These are phyloP conservation scores for Sciurus niger DNA, from an alignment of 2,113 vertebrate genomes.

Conservation along the genomic window DNA sequence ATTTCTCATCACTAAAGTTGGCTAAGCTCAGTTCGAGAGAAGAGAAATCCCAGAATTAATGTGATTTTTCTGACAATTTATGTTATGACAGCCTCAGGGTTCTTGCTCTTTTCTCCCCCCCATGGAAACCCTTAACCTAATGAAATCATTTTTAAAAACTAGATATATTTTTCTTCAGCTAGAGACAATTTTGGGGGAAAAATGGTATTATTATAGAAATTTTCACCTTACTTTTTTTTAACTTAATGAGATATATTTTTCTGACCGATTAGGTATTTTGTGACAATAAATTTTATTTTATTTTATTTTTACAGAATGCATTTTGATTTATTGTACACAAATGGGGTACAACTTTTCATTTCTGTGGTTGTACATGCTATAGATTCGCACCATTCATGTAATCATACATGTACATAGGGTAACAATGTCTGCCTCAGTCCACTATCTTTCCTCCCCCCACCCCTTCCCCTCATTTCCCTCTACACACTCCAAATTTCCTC, in stretches of 20 bases:
- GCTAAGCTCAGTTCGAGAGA: neutral
- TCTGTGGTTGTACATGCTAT: no score
- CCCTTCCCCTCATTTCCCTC: no score
- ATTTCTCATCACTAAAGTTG: neutral
- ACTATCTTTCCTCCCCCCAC: no score
- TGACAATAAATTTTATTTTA: constrained; percentile 8
- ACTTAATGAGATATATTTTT: constrained; percentile 11
- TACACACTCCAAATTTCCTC: no score
- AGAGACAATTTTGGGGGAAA: neutral
- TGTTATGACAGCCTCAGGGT: neutral
- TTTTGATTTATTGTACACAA: no score
- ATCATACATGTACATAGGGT: no score
- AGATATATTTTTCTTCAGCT: neutral
- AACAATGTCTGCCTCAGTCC: no score
- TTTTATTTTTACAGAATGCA: no score
- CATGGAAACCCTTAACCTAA: neutral
- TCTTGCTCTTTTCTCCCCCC: neutral
- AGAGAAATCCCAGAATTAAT: neutral
- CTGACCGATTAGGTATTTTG: neutral
- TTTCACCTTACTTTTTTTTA: neutral
- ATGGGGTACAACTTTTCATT: no score
- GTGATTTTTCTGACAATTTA: neutral
- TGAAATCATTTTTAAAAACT: neutral
- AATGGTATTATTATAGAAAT: neutral
- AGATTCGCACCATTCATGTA: no score